Evolutionary conservation across 53 echinoderm and acorn worm species (phyloP), one percentile per base, ranked within the genome.

Genomic region (Holothuria scabra): DNA sequence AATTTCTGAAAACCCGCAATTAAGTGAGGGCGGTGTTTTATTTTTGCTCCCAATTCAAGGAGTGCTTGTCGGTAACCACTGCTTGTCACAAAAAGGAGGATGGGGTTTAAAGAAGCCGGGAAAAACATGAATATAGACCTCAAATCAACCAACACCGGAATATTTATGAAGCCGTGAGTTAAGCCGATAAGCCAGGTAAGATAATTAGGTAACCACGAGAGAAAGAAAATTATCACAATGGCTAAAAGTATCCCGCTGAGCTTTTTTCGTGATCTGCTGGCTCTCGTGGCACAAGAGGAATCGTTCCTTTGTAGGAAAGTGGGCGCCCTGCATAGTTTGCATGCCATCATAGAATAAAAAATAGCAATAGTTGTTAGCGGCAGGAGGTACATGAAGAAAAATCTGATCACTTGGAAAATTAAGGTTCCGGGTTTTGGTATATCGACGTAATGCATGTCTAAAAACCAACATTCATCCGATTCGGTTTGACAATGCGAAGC

Each of bases 181-280:
- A 52, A 52, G 4, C 52, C 52, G 1, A 18, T 52, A 6, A 52
- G 1, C 52, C 52, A 52, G 14, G 1, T 5, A 34, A 67, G 31
- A 13, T 72, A 72, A 46, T 46, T 46, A 8, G 72, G 72, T 46
- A 72, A 72, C 72, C 72, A 72, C 8, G 72, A 72, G 7, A 72
- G 19, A 26, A 72, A 72, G 28, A 72, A 72, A 22, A 46, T 23
- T 21, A 26, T 16, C 21, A 26, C 44, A 21, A 72, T 72, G 13
- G 72, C 72, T 32, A 72, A 12, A 18, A 72, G 7, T 30, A 72
- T 72, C 16, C 72, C 72, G 1, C 72, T 48, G 34, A 72, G 72
- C 25, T 46, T 72, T n/a, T 8, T 72, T 9, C 72, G 72, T 34
- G 72, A 72, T 28, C 72, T 41, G 46, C 21, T 2, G 7, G 46